These are phyloP conservation scores for Tribolium castaneum DNA, from an alignment of 1,140 invertebrate species.

Conservation along the genomic window DNA sequence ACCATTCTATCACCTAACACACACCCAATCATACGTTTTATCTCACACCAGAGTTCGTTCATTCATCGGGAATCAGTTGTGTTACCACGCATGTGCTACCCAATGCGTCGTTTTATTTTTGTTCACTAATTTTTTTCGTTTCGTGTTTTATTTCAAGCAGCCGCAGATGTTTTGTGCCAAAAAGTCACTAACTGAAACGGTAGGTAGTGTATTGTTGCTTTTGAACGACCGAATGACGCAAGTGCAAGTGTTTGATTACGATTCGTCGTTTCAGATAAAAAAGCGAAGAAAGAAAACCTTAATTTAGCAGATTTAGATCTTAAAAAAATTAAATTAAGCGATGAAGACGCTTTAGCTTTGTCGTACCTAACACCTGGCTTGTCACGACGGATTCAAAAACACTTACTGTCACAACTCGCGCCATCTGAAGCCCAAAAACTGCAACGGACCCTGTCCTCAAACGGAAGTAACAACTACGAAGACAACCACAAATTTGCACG, in stretches of 20 bases:
- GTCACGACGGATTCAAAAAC: constrained; percentile 72
- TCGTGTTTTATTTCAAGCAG: constrained; percentile 59
- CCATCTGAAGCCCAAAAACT: constrained; percentile 71
- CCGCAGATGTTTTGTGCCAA: constrained; percentile 62
- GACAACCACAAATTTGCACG: constrained; percentile 37
- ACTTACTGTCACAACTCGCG: constrained; percentile 72
- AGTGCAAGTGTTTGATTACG: constrained; percentile 7
- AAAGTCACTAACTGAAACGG: constrained; percentile 59
- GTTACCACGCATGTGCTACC: constrained; percentile 33
- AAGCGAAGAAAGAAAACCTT: constrained; percentile 65
- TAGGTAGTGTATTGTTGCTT: constrained; percentile 50
- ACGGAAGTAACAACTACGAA: constrained; percentile 42
- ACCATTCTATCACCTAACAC: neutral
- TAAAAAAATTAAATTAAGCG: constrained; percentile 72
- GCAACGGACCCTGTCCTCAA: constrained; percentile 70
- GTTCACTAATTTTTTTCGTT: constrained; percentile 58
- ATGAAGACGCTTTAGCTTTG: constrained; percentile 73
- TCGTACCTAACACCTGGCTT: constrained; percentile 74
- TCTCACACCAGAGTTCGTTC: neutral
- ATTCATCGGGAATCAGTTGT: neutral
- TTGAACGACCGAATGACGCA: neutral
- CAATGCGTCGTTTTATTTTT: constrained; percentile 50
- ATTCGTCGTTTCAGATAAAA: constrained; percentile 58
- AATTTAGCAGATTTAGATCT: constrained; percentile 74
- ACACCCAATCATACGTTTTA: neutral